phyloP scores from a whole-genome alignment of 2,888 invertebrate genomes.

The Acanthopleura granulata region DNA sequence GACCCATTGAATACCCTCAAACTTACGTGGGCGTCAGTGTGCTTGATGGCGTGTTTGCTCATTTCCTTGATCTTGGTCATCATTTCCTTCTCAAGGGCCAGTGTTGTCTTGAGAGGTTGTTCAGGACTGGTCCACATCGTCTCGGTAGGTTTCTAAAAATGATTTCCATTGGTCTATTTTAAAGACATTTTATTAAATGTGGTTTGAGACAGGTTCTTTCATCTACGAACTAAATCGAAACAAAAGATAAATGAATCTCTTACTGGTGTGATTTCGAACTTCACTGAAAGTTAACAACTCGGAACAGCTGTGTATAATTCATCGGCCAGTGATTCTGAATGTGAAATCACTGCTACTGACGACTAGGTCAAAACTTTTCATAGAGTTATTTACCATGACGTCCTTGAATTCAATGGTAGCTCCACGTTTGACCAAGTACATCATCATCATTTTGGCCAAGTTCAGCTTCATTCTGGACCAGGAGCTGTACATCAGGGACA shows the following conservation, averaged over 20 bases:
- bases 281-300: too few species aligned
- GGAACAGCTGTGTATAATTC: too few species aligned
- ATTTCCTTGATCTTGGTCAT: background rate
- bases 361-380: too few species aligned
- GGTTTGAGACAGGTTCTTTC: too few species aligned
- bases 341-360: too few species aligned
- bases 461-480: slow-evolving; percentile 5
- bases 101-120: background rate
- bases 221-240: too few species aligned
- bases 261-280: too few species aligned
- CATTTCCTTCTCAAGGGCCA: background rate
- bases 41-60: background rate
- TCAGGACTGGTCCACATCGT: background rate
- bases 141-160: background rate
- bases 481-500: background rate
- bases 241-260: too few species aligned
- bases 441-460: background rate
- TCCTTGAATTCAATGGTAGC: background rate
- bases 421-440: background rate
- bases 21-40: background rate
- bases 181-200: background rate
- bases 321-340: too few species aligned
- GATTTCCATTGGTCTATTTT: background rate
- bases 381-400: background rate
- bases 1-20: background rate